These are phyloP conservation scores for Champsocephalus gunnari DNA, from an alignment of 2,797 vertebrate genomes.

Conservation along the genomic window DNA sequence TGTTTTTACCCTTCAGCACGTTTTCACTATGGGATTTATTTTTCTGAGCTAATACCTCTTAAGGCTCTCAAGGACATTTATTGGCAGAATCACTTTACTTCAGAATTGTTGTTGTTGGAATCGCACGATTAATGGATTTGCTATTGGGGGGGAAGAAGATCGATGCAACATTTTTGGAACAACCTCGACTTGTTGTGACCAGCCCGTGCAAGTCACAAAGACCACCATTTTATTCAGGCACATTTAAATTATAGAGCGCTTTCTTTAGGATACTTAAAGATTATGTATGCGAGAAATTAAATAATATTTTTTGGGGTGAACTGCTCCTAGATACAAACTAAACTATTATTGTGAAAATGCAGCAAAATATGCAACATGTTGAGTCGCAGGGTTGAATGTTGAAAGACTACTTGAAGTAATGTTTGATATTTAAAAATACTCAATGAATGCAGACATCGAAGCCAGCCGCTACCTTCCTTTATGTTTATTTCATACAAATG, in stretches of 20 bases:
- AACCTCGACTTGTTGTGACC: neutral
- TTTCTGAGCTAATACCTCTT: neutral
- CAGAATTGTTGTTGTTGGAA: neutral
- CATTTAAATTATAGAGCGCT: neutral
- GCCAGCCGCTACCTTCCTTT: constrained; percentile 4
- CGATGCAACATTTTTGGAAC: too few species aligned
- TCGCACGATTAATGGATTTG: neutral
- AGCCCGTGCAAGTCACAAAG: neutral
- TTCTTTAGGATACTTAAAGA: neutral
- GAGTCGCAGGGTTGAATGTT: constrained; percentile 23
- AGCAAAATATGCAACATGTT: neutral
- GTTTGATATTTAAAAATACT: constrained; percentile 29
- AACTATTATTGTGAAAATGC: neutral
- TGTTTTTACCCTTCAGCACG: neutral
- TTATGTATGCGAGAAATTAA: neutral
- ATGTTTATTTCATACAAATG: constrained; percentile 35
- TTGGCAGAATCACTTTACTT: neutral
- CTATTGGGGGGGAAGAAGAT: too few species aligned
- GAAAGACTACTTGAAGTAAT: constrained; percentile 42
- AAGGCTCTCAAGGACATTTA: neutral
- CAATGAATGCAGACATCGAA: constrained; percentile 32
- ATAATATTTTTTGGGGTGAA: neutral
- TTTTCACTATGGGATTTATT: constrained; percentile 4
- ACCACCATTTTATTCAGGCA: neutral
- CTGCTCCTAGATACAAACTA: neutral